Conservation (phyloP, 2,797 vertebrate genomes). For the Bucorvus abyssinicus region DNA sequence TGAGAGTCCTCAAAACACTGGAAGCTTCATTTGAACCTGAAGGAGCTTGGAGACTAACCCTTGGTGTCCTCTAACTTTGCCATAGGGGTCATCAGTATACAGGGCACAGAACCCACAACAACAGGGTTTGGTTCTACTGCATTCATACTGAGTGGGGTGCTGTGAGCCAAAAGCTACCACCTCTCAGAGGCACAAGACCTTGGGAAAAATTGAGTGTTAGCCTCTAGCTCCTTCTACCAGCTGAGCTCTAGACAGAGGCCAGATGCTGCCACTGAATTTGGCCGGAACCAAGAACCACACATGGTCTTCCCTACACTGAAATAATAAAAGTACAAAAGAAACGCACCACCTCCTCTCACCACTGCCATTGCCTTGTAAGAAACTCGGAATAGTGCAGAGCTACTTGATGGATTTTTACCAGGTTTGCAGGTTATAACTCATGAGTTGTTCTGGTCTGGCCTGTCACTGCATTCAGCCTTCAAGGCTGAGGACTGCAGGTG, state of each 20-base stretch:
- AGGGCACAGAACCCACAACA: not conserved
- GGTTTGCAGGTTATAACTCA: not conserved
- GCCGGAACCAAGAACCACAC: not conserved
- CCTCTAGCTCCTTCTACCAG: not conserved
- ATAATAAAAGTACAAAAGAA: not conserved
- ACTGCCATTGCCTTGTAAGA: fast-evolving
- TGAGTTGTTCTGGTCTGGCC: not conserved
- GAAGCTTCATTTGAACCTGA: not conserved
- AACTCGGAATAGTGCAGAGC: not conserved
- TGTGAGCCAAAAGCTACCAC: not conserved
- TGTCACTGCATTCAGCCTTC: not conserved
- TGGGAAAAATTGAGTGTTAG: not conserved
- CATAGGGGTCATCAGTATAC: not conserved
- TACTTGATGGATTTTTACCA: not conserved
- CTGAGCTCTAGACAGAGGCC: not conserved
- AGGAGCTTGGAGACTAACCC: not conserved
- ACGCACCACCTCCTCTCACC: not conserved
- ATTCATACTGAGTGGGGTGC: not conserved
- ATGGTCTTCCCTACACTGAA: not conserved
- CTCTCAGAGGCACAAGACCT: not conserved
- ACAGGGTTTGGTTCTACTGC: not conserved
- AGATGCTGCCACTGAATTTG: not conserved
- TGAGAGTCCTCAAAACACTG: not conserved
- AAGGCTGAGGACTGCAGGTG: not conserved
- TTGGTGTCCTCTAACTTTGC: not conserved